Base-by-base conservation (phyloP, 2,888 invertebrate genomes). In the Morinoia aosen region DNA sequence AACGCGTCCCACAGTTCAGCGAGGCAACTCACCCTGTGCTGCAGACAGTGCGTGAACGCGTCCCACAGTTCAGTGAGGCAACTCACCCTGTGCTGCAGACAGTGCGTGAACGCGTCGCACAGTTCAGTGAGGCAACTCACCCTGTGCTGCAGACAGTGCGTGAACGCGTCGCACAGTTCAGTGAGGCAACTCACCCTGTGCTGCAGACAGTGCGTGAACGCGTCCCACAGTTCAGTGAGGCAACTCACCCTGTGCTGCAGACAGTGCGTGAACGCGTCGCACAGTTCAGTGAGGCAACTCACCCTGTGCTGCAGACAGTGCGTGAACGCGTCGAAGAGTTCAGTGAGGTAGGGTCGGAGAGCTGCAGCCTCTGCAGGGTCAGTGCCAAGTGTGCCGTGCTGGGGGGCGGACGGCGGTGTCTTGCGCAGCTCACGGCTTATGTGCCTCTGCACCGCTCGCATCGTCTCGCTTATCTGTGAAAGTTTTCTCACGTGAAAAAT, bases 391-490 rank as follows among this genome's bases (percentile, higher is more conserved):
- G 96, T 95, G 10, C 96, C 94, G 33, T 96, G 96, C 48, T 95
- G 94, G 88, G 96, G 96, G n/a, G 91, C 95, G 39, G 95, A 95
- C 40, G 91, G 93, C 76, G 33, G 76, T 76, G 76, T 76, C 90
- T 64, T 39, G 95, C 96, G 96, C 64, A 96, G 96, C 76, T 96
- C 96, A 14, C 91, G 94, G 58, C 96, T 95, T 33, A 96, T 95
- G 93, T 96, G 96, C 8, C 96, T 94, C 58, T 96, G 96, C 57
- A 96, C 95, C 16, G 96, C 95, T 19, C 96, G 91, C 96, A 96
- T 96, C 19, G 96, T 96, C 40, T 96, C 96, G 76, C 96, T 96
- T 14, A 96, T 96, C 96, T 96, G 95, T 11, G 33, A 16, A 64
- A 25, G 64, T 64, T 40, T 48, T 48, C 5, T 48, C 3, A 48